Evolutionary conservation across 2,888 invertebrate genomes (phyloP).

Genomic region (Steinernema scapterisci): DNA sequence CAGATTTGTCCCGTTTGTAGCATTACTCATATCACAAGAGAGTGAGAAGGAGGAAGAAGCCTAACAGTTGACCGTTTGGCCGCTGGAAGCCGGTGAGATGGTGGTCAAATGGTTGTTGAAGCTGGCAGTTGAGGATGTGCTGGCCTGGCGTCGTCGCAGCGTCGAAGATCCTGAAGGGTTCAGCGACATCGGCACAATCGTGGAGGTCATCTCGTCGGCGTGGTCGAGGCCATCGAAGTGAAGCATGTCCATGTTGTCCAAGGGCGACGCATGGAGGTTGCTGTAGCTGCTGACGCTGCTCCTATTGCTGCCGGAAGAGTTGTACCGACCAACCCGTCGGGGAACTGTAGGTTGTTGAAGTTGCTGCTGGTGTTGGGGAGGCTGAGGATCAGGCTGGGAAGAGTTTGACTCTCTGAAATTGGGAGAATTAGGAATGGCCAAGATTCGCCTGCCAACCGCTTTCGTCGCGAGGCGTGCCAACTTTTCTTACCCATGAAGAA

Average conservation of each 20-base stretch:
- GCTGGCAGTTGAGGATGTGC: slow-evolving; percentile 10
- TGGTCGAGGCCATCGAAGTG: slow-evolving; percentile 1
- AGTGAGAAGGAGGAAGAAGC: not conserved
- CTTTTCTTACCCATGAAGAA: slow-evolving; percentile 20
- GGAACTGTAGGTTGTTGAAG: no score
- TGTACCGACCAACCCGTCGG: no score
- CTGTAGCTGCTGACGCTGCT: not conserved
- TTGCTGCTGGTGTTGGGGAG: no score
- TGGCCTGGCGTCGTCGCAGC: not conserved
- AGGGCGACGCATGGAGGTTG: not conserved
- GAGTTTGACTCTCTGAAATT: no score
- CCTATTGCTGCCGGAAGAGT: not conserved
- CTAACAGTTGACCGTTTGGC: slow-evolving; percentile 14
- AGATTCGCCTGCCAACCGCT: not conserved
- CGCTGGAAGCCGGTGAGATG: not conserved
- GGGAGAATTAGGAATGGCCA: no score
- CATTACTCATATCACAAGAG: slow-evolving; percentile 23
- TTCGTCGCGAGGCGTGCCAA: slow-evolving; percentile 3
- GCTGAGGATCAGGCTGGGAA: no score
- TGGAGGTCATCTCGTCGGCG: not conserved
- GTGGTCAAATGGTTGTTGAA: not conserved
- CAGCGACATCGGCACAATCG: not conserved
- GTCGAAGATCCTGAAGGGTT: not conserved
- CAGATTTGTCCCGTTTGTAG: slow-evolving; percentile 10
- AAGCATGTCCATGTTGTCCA: not conserved